phyloP scores from a whole-genome alignment of 2,113 vertebrate species.

The Poicephalus gulielmi region DNA sequence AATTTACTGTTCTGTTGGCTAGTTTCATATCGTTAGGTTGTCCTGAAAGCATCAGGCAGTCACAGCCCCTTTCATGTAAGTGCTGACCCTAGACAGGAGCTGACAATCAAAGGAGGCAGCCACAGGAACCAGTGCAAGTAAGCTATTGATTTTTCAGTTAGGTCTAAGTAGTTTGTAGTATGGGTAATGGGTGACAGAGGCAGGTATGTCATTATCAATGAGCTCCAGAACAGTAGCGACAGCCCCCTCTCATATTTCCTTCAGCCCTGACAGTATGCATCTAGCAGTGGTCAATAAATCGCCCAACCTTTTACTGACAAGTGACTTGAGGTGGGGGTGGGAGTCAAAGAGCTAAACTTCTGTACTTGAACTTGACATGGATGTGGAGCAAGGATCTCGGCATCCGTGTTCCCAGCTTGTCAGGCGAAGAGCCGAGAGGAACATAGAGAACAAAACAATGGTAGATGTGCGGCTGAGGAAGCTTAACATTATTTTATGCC shows the following conservation, averaged over 20 bases:
- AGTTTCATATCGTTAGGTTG: constrained; percentile 88
- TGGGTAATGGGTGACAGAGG: constrained; percentile 93
- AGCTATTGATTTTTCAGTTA: constrained; percentile 99
- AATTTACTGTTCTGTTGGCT: constrained; percentile 88
- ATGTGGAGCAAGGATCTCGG: not conserved
- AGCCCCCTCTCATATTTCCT: constrained; percentile 88
- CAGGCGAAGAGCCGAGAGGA: constrained; percentile 9
- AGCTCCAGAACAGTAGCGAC: constrained; percentile 86
- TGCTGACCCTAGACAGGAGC: constrained; percentile 94
- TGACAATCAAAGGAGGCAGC: constrained; percentile 95
- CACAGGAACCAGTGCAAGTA: constrained; percentile 89
- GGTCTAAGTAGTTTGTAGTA: constrained; percentile 97
- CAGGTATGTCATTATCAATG: constrained; percentile 99
- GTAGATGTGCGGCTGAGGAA: not conserved
- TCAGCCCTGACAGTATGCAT: constrained; percentile 85
- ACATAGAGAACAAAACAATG: not conserved
- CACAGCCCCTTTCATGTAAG: constrained; percentile 89
- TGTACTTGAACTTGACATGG: constrained; percentile 44
- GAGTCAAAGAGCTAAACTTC: constrained; percentile 72
- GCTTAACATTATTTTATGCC: not conserved
- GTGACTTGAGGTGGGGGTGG: constrained; percentile 65
- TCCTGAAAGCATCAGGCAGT: constrained; percentile 83
- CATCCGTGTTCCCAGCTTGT: not conserved
- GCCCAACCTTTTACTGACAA: constrained; percentile 84
- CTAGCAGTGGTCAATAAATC: constrained; percentile 90